A percentile compares a stretch with the other conserved stretches of the same genome.
phyloP scores from a whole-genome alignment of 2,797 vertebrate genomes.

The Anguilla obscura region DNA sequence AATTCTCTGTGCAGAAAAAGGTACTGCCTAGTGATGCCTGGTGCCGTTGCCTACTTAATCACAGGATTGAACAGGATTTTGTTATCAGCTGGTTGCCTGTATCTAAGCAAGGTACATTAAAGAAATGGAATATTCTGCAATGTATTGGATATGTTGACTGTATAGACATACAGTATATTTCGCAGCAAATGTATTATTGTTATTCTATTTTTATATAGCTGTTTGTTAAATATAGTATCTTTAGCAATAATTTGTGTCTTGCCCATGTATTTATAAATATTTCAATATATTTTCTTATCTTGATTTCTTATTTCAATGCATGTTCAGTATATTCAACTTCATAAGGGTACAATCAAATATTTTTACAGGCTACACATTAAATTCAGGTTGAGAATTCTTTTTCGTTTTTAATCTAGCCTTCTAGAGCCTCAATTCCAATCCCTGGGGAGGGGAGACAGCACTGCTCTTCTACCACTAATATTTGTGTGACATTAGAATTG shows the following conservation, averaged over 20 bases:
- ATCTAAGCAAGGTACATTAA: not conserved
- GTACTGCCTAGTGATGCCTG: not conserved
- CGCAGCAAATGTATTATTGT: not conserved
- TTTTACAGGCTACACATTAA: not conserved
- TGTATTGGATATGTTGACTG: not conserved
- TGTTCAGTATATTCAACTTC: not conserved
- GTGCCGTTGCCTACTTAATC: not conserved
- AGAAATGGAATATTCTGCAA: not conserved
- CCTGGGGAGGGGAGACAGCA: not conserved
- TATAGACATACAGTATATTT: not conserved
- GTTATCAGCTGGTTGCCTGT: not conserved
- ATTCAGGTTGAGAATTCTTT: not conserved
- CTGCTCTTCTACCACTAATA: not conserved
- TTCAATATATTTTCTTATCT: not conserved
- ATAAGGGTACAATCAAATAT: not conserved
- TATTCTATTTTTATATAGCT: not conserved
- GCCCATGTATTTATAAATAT: not conserved
- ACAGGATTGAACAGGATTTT: not conserved
- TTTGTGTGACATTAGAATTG: conserved; percentile 6
- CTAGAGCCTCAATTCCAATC: not conserved
- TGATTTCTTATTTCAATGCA: not conserved
- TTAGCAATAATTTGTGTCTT: too few species aligned
- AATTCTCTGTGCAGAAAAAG: not conserved
- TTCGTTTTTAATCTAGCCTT: not conserved
- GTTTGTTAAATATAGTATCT: too few species aligned